Conservation (phyloP, 2,797 vertebrate genomes). For the Psittacula derbiana region DNA sequence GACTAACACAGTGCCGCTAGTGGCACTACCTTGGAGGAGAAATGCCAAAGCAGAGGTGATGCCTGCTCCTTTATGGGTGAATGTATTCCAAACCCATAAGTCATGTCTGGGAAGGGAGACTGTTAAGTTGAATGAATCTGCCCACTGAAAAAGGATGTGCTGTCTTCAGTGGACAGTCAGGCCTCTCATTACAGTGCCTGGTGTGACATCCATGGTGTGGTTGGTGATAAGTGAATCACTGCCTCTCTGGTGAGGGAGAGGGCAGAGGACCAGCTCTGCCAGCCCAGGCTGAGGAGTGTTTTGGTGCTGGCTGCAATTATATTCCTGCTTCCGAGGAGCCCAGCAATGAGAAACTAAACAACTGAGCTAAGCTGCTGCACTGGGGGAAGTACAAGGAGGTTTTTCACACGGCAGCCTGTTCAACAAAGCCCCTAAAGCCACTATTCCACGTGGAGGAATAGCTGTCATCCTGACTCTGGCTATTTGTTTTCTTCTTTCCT, state of each 20-base stretch:
- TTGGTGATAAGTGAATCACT: neutral
- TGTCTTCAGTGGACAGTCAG: neutral
- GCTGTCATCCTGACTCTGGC: neutral
- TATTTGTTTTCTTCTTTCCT: neutral
- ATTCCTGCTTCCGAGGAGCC: neutral
- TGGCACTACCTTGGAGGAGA: neutral
- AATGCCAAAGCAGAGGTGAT: neutral
- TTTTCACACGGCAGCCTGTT: neutral
- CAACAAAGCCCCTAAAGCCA: neutral
- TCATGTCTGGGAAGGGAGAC: neutral
- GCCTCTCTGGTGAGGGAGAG: neutral
- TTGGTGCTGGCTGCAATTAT: neutral
- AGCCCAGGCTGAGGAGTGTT: neutral
- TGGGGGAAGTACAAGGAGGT: neutral
- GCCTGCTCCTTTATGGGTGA: neutral
- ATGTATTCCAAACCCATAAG: neutral
- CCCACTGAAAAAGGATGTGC: neutral
- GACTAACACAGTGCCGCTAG: neutral
- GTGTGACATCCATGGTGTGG: accelerated
- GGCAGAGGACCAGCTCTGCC: neutral
- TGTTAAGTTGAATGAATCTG: neutral
- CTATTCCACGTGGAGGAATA: accelerated
- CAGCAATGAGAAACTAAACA: neutral
- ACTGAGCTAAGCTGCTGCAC: neutral
- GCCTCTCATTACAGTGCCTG: neutral